Percentiles rank a stretch among this genome's conserved stretches.
Conservation (phyloP, 2,113 vertebrate species). For the Calyptommatus sinebrachiatus region DNA sequence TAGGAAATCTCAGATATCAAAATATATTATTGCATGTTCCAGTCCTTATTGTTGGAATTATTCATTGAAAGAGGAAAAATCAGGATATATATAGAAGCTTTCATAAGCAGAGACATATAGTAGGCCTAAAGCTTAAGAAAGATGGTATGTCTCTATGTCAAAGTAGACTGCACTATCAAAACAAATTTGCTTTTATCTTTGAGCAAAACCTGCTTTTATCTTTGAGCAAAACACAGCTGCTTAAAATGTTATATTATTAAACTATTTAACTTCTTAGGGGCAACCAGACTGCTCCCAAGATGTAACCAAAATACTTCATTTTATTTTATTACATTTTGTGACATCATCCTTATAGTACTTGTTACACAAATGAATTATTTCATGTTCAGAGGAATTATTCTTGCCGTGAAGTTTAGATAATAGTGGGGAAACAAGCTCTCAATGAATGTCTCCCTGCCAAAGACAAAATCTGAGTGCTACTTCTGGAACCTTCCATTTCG, state of each 20-base stretch:
- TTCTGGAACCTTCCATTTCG: too few species aligned
- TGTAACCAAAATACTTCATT: slow-evolving; percentile 36
- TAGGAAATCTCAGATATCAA: neutral
- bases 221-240: slow-evolving; percentile 30
- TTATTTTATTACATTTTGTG: slow-evolving; percentile 40
- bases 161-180: slow-evolving; percentile 3
- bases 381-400: slow-evolving; percentile 41
- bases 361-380: slow-evolving; percentile 46
- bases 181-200: slow-evolving; percentile 5
- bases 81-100: neutral
- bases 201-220: slow-evolving; percentile 27
- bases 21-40: neutral
- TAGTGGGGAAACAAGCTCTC: neutral
- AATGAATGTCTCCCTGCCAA: neutral
- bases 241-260: slow-evolving; percentile 28
- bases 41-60: neutral
- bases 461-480: too few species aligned
- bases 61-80: neutral
- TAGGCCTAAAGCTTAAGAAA: neutral
- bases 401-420: slow-evolving; percentile 27
- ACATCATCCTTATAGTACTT: slow-evolving; percentile 43
- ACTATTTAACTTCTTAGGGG: slow-evolving; percentile 13
- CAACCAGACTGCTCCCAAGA: slow-evolving; percentile 41
- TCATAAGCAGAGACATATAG: neutral
- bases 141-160: slow-evolving; percentile 8